Evolutionary conservation across 2,113 vertebrate species (phyloP).

Genomic region (Phodopus roborovskii): DNA sequence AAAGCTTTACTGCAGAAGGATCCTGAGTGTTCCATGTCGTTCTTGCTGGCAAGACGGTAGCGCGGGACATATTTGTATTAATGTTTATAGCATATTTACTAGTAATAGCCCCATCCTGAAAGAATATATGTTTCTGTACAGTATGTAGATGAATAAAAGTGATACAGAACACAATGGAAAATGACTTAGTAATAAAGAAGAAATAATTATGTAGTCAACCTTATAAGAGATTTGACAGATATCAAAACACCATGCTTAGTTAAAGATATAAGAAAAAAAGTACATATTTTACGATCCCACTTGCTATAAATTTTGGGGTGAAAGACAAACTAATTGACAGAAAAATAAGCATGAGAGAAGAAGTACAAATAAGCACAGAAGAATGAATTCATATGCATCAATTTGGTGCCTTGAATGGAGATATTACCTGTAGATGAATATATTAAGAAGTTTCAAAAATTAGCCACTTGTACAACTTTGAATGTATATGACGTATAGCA

Average conservation of each 20-base stretch:
- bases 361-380: not conserved
- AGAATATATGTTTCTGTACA: conserved; percentile 7
- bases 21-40: too few species aligned
- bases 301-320: not conserved
- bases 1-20: too few species aligned
- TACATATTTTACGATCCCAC: not conserved
- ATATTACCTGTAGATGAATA: not conserved
- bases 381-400: not conserved
- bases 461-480: not conserved
- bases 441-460: conserved; percentile 13
- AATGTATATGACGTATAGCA: not conserved
- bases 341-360: not conserved
- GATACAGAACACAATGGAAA: not conserved
- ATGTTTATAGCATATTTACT: conserved; percentile 31
- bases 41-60: too few species aligned
- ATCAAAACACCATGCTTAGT: not conserved
- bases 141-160: not conserved
- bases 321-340: conserved; percentile 30
- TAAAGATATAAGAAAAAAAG: not conserved
- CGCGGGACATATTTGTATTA: too few species aligned
- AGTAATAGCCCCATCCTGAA: not conserved
- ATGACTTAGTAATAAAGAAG: conserved; percentile 8
- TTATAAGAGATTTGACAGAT: not conserved
- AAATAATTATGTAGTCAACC: not conserved
- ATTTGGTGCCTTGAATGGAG: not conserved